Evolutionary conservation across 2,113 vertebrate genomes (phyloP).

Genomic region (Oenanthe melanoleuca): DNA sequence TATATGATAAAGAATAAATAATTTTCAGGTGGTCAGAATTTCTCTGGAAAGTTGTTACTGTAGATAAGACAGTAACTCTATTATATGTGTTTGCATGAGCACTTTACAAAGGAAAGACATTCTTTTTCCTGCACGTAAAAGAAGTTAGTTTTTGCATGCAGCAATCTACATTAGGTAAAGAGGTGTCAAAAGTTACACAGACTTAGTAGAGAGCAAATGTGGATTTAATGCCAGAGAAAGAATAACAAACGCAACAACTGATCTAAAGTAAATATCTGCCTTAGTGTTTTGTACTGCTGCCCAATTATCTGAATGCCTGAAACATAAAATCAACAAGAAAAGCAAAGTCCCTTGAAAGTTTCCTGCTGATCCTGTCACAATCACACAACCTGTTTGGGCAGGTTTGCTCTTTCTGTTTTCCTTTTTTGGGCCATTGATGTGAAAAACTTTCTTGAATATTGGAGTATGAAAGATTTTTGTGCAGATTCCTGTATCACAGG

Average conservation of each 20-base stretch:
- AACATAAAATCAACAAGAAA: background rate
- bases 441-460: background rate
- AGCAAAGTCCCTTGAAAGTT: background rate
- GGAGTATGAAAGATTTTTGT: background rate
- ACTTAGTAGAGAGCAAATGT: background rate
- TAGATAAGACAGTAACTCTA: background rate
- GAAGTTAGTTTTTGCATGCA: background rate
- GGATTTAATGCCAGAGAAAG: background rate
- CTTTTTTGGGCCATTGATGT: background rate
- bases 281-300: background rate
- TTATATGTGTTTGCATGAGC: background rate
- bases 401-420: background rate
- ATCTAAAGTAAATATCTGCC: background rate
- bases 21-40: background rate
- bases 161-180: background rate
- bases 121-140: background rate
- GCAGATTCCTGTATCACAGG: background rate
- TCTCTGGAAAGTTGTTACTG: background rate
- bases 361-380: background rate
- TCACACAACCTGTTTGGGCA: accelerated
- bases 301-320: background rate
- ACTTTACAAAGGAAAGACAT: background rate
- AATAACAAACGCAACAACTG: background rate
- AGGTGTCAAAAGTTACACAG: background rate
- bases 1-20: background rate